These are phyloP conservation scores for Haemorhous mexicanus DNA, from an alignment of 2,113 vertebrate species.

Conservation along the genomic window DNA sequence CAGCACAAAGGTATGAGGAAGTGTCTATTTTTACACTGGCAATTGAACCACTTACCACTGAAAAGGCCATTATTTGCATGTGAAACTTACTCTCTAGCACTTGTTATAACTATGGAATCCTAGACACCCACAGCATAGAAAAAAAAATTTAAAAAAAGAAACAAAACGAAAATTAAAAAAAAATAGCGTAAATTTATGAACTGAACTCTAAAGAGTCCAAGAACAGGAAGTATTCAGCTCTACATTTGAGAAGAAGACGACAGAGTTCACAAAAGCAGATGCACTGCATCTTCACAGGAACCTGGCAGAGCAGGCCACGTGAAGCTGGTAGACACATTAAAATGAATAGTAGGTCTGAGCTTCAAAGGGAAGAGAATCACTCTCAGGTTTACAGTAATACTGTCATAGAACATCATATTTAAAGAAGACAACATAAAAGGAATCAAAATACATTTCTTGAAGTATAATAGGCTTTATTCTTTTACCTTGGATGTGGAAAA, in stretches of 20 bases:
- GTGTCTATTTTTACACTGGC: not conserved
- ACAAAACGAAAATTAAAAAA: not conserved
- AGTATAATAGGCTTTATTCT: conserved; percentile 48
- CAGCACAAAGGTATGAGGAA: not conserved
- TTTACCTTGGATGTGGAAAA: not conserved
- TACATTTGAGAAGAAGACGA: not conserved
- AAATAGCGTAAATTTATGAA: not conserved
- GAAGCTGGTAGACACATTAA: conserved; percentile 26
- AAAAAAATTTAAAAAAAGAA: rapidly evolving
- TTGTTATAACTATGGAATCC: not conserved
- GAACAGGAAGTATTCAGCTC: not conserved
- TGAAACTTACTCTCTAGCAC: not conserved
- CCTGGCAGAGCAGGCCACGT: not conserved
- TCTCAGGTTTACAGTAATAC: conserved; percentile 42
- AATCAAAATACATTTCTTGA: conserved; percentile 42
- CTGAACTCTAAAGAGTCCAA: not conserved
- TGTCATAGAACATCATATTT: conserved; percentile 36
- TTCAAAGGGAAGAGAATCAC: conserved; percentile 46
- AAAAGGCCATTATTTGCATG: conserved; percentile 39
- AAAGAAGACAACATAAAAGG: conserved; percentile 41
- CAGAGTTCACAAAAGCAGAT: conserved; percentile 20
- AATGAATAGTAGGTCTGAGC: conserved; percentile 48
- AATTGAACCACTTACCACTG: not conserved
- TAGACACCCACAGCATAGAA: not conserved
- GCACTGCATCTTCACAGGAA: conserved; percentile 32